Evolutionary conservation across 2,113 vertebrate genomes (phyloP).

Genomic region (Poeciliopsis prolifica): DNA sequence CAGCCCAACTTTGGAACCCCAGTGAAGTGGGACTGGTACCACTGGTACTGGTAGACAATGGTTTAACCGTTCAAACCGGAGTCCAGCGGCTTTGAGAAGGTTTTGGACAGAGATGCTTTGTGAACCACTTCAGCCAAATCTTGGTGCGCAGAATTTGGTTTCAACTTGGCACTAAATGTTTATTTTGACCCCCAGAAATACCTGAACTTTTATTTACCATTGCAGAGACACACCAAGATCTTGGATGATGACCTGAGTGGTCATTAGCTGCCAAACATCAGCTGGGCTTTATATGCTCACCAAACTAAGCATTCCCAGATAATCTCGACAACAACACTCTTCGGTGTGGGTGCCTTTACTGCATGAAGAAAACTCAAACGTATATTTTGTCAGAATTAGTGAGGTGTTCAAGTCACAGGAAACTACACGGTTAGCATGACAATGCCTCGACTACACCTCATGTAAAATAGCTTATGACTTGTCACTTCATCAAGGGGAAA

Average conservation of each 20-base stretch:
- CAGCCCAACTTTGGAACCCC: no score
- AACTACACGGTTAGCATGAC: neutral
- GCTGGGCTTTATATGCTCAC: no score
- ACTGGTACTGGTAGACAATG: no score
- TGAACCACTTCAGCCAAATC: no score
- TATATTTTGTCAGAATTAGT: neutral
- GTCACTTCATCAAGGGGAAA: neutral
- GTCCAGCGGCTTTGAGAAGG: no score
- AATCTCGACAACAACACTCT: neutral
- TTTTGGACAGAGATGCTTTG: no score
- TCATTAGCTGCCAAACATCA: neutral
- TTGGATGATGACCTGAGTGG: neutral
- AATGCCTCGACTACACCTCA: no score
- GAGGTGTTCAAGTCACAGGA: neutral
- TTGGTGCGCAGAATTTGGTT: neutral
- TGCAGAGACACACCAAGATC: neutral
- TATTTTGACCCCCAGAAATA: neutral
- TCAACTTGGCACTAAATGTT: neutral
- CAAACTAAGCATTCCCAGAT: no score
- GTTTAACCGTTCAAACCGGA: no score
- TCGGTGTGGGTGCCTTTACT: neutral
- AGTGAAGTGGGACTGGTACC: no score
- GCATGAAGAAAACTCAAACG: neutral
- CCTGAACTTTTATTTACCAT: neutral
- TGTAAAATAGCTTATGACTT: no score